These are phyloP conservation scores for Callinectes sapidus DNA, from an alignment of 2,888 invertebrate species.

Conservation along the genomic window DNA sequence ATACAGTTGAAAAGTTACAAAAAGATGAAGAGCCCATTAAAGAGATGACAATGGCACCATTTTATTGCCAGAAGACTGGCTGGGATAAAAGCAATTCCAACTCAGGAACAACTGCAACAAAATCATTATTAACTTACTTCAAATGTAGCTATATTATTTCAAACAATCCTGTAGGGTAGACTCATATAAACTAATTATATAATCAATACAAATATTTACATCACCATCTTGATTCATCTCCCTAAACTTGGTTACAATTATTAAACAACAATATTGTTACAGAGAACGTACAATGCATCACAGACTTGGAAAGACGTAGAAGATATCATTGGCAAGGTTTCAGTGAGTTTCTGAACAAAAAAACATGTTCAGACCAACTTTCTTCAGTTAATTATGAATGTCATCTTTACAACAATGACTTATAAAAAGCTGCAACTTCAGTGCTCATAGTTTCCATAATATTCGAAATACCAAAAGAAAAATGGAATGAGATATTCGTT, in stretches of 20 bases:
- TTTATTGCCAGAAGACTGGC: not conserved
- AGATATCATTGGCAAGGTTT: conserved; percentile 45
- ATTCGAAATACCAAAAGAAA: not conserved
- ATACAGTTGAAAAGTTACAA: not conserved
- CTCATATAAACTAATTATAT: not conserved
- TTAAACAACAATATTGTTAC: conserved; percentile 46
- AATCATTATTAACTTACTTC: not conserved
- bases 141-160: not conserved
- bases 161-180: conserved; percentile 9
- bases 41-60: not conserved
- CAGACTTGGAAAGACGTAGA: conserved; percentile 66
- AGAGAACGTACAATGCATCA: conserved; percentile 55
- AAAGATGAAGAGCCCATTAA: not conserved
- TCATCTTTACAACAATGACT: not conserved
- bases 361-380: not conserved
- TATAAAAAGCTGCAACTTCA: not conserved
- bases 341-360: not conserved
- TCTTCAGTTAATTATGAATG: not conserved
- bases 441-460: not conserved
- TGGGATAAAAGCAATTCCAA: not conserved
- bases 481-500: not conserved
- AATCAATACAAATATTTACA: conserved; percentile 2
- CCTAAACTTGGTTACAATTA: not conserved
- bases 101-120: conserved; percentile 1
- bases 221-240: not conserved